Evolutionary conservation across 2,888 invertebrate genomes (phyloP), one percentile per base, ranked within the genome.

Genomic region (Erebia aethiops): DNA sequence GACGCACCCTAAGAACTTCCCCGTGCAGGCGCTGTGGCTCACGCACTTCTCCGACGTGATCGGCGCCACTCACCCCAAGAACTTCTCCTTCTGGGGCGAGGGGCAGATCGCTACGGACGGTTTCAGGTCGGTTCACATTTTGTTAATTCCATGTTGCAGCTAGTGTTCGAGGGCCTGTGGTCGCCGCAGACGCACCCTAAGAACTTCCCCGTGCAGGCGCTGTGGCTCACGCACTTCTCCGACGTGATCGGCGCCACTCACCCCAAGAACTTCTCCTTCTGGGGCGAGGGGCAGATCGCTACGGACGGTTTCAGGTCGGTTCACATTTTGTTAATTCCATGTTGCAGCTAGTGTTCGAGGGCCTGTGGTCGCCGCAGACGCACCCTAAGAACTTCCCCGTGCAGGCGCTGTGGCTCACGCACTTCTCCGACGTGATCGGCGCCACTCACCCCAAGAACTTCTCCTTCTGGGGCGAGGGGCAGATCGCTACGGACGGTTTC

Each of bases 1-100:
- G 82, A 98, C 99, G 0, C 99, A 99, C 87, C 99, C 99, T 0
- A 99, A 97, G 89, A 97, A 99, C 89, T 99, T 98, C 89, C 99
- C 99, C 0, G 95, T 95, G 82, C 84, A 88, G 69, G 97, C 98
- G 56, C 93, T 97, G 75, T 98, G 98, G 96, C 89, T 98, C 74
- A 98, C 98, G 0, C 98, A 99, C 89, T 99, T 99, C 94, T 99
- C 99, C 0, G 99, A 99, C 87, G 95, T 99, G 14, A 97, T 99
- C 80, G 99, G 98, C 1, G 98, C 98, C 41, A 97, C 98, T 0
- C 99, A 99, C 84, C 96, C 96, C 43, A 95, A 95, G 58, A 97
- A 98, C 85, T 97, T 97, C 81, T 95, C 96, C 61, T 98, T 99
- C 84, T 99, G 99, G 99, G 96, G 96, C 52, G 97, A 97, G 83